Evolutionary conservation across 2,797 vertebrate species (phyloP), one percentile per base, ranked within the genome.

Genomic region (Knipowitschia caucasica): DNA sequence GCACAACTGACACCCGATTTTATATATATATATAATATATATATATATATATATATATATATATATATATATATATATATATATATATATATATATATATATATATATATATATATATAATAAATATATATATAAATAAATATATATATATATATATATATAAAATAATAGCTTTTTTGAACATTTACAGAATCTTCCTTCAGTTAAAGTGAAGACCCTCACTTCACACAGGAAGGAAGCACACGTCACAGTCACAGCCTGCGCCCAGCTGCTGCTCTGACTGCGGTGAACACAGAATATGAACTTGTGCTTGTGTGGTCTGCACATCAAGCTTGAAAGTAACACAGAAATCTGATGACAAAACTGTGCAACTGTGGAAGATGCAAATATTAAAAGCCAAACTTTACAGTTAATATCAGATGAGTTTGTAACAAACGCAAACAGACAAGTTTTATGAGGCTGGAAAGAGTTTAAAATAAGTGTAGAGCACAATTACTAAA

Each of bases 171-270:
- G n/a, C n/a, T n/a, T n/a, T n/a, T n/a, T n/a, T n/a, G n/a, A 30
- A 10, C 15, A 17, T 9, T 38, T 18, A 17, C 6, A 38, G 21
- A 6, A 24, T 24, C 3, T n/a, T 43, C 8, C 1, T 23, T 40
- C 20, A 40, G 10, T 4, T 14, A 42, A 42, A 11, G 20, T 12
- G 20, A 40, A 40, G 14, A 15, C 81, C 73, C 4, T 0, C 7
- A 23, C 47, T 59, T 83, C 64, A 72, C 59, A 86, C 83, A 86
- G 86, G 87, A 89, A 89, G 85, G 81, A 86, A 84, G 31, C 40
- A 0, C 24, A 42, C 50, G 38, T 75, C 65, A 75, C 7, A 59
- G 20, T 34, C 8, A 30, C 34, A 2, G 29, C 39, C 59, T 67
- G 38, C 66, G 53, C 70, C 71, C 69, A 55, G 31, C 27, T 53